Conservation (phyloP, 2,797 vertebrate genomes). For the Micropoecilia bifurca region DNA sequence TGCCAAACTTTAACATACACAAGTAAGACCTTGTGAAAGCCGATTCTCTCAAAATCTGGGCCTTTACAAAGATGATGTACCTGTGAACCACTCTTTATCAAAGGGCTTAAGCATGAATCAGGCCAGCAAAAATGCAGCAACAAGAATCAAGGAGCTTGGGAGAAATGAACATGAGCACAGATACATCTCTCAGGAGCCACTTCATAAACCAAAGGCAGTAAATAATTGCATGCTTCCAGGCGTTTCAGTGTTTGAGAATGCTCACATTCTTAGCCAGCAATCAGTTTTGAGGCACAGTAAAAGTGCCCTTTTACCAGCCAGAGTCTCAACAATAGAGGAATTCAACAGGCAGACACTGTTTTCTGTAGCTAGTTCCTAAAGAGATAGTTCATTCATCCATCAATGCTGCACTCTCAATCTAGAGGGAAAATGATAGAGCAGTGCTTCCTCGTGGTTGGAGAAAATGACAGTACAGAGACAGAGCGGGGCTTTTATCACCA, state of each 20-base stretch:
- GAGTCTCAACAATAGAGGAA: slow-evolving; percentile 43
- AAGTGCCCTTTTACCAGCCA: slow-evolving; percentile 59
- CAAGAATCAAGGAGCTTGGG: slow-evolving; percentile 57
- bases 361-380: slow-evolving; percentile 36
- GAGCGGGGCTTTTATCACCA: slow-evolving; percentile 21
- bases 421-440: slow-evolving; percentile 24
- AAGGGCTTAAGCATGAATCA: slow-evolving; percentile 58
- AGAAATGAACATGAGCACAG: slow-evolving; percentile 64
- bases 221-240: slow-evolving; percentile 74
- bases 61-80: slow-evolving; percentile 45
- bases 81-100: slow-evolving; percentile 50
- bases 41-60: slow-evolving; percentile 24
- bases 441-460: slow-evolving; percentile 25
- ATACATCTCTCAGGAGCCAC: slow-evolving; percentile 62
- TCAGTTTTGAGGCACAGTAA: slow-evolving; percentile 57
- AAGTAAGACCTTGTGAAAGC: slow-evolving; percentile 22
- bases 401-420: slow-evolving; percentile 34
- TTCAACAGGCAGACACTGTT: slow-evolving; percentile 53
- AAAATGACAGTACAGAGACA: slow-evolving; percentile 34
- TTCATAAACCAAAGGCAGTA: slow-evolving; percentile 73
- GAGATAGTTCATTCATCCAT: slow-evolving; percentile 46
- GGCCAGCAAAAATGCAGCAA: slow-evolving; percentile 45
- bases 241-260: slow-evolving; percentile 67
- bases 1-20: slow-evolving; percentile 38
- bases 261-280: slow-evolving; percentile 57